Conservation (phyloP, 1,140 invertebrate genomes). For the Drosophila persimilis region DNA sequence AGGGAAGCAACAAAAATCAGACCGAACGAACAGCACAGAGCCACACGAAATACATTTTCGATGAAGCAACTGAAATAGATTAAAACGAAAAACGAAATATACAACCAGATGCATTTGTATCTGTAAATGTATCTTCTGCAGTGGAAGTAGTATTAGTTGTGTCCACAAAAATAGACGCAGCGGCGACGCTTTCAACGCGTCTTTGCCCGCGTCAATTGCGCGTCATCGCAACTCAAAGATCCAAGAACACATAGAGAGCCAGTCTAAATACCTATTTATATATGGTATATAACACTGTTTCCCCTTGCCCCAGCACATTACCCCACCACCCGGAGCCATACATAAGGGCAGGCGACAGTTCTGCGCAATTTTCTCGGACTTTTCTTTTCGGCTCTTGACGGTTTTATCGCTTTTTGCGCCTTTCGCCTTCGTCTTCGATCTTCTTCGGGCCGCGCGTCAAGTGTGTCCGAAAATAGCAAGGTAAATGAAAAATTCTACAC, state of each 20-base stretch:
- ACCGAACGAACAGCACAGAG: conserved; percentile 7
- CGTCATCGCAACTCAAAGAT: conserved; percentile 65
- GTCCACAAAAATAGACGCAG: conserved; percentile 65
- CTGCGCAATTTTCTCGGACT: conserved; percentile 68
- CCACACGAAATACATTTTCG: conserved; percentile 51
- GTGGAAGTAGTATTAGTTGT: conserved; percentile 40
- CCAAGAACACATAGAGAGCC: conserved; percentile 51
- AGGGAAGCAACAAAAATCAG: neutral
- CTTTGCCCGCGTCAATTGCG: conserved; percentile 77
- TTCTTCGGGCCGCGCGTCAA: conserved; percentile 56
- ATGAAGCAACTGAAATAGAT: conserved; percentile 71
- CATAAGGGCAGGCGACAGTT: conserved; percentile 77
- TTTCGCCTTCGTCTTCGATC: conserved; percentile 67
- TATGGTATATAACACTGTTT: conserved; percentile 31
- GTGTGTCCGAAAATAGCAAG: conserved; percentile 78
- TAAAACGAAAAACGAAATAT: conserved; percentile 58
- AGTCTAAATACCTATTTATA: conserved; percentile 68
- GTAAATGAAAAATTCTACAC: conserved; percentile 66
- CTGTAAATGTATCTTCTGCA: conserved; percentile 22
- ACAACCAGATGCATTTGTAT: conserved; percentile 48
- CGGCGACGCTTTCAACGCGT: conserved; percentile 73
- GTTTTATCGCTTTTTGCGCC: conserved; percentile 55
- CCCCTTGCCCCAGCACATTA: neutral
- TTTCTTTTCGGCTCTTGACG: conserved; percentile 49
- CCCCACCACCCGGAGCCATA: conserved; percentile 10